A percentile compares a stretch with the other conserved stretches of the same genome.
These are phyloP conservation scores for Merluccius polli DNA, from an alignment of 2,797 vertebrate species.

Conservation along the genomic window DNA sequence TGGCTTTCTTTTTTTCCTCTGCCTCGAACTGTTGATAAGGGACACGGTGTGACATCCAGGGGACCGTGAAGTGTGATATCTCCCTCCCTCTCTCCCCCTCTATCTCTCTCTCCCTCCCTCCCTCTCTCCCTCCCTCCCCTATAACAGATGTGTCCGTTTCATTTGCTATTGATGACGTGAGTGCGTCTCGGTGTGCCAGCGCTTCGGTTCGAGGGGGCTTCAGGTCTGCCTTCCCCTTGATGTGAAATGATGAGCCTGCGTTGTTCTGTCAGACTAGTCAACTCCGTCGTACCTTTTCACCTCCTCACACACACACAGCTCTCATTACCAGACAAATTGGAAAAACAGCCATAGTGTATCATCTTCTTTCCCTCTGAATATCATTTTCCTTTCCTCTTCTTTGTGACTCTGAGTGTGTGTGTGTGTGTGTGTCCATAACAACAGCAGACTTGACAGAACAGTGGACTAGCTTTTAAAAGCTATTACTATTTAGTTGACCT, in stretches of 20 bases:
- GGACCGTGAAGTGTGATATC: background rate
- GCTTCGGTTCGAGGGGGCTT: background rate
- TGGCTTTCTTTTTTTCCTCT: background rate
- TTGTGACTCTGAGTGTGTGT: background rate
- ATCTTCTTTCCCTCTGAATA: background rate
- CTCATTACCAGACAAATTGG: conserved; percentile 34
- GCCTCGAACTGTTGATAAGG: background rate
- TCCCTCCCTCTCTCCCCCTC: no score
- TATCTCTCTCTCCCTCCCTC: no score
- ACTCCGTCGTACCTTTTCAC: conserved; percentile 13
- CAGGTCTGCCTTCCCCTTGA: background rate
- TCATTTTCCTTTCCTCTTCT: background rate
- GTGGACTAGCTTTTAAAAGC: background rate
- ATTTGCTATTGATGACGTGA: background rate
- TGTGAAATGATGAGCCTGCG: conserved; percentile 44
- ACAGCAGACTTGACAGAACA: background rate
- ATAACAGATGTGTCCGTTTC: background rate
- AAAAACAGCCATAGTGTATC: conserved; percentile 7
- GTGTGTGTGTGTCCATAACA: background rate
- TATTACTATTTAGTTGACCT: background rate
- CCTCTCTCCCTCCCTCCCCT: no score
- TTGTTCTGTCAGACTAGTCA: conserved; percentile 38
- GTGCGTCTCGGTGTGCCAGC: background rate
- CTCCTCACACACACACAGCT: conserved; percentile 33
- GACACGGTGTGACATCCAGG: background rate